phyloP scores from a whole-genome alignment of 2,797 vertebrate genomes.

The Varecia variegata region DNA sequence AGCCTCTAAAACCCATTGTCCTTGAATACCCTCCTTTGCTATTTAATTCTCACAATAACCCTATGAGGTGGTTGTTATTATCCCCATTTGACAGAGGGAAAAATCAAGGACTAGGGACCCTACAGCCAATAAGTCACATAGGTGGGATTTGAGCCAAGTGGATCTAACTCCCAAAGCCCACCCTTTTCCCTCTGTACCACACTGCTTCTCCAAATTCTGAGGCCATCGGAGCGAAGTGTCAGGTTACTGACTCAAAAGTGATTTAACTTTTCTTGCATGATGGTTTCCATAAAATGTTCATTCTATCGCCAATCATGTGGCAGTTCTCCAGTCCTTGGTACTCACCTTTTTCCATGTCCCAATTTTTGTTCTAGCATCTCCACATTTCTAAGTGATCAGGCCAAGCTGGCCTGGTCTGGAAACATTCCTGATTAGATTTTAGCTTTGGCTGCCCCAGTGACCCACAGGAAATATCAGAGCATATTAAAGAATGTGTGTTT shows the following conservation, averaged over 20 bases:
- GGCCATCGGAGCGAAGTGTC: neutral
- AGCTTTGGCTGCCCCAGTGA: neutral
- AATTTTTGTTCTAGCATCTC: neutral
- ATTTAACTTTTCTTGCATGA: neutral
- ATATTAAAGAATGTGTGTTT: constrained; percentile 8
- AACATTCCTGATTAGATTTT: neutral
- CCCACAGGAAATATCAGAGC: neutral
- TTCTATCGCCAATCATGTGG: neutral
- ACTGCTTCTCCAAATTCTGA: neutral
- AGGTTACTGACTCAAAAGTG: neutral
- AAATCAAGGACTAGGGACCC: neutral
- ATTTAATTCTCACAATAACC: neutral
- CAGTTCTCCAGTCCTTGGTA: neutral
- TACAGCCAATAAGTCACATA: neutral
- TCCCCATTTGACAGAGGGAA: neutral
- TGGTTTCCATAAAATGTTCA: neutral
- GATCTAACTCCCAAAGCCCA: neutral
- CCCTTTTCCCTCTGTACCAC: neutral
- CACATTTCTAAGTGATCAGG: neutral
- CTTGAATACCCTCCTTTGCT: neutral
- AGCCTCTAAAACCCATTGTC: neutral
- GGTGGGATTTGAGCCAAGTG: neutral
- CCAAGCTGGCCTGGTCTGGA: neutral
- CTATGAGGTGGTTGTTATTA: neutral
- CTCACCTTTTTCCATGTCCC: neutral